These are phyloP conservation scores for Pseudomyrmex pallidus DNA, from an alignment of 1,140 invertebrate species.

Conservation along the genomic window DNA sequence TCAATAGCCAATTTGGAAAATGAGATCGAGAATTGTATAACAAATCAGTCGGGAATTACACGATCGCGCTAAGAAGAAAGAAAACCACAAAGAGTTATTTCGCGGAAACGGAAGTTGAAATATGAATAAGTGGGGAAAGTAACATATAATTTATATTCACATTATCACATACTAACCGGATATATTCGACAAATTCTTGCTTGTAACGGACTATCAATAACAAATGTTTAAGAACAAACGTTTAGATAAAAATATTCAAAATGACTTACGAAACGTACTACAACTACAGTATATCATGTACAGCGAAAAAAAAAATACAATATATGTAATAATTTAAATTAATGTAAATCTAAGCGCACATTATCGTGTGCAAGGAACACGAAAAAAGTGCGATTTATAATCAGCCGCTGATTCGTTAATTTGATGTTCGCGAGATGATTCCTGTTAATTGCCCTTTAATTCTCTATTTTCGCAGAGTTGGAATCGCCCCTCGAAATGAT, in stretches of 20 bases:
- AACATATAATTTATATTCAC: constrained; percentile 51
- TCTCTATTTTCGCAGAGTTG: background rate
- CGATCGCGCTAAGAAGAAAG: background rate
- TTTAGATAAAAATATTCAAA: background rate
- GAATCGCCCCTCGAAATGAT: constrained; percentile 7
- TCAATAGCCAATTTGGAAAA: constrained; percentile 23
- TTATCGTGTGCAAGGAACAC: background rate
- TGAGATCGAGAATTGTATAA: constrained; percentile 38
- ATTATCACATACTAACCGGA: constrained; percentile 15
- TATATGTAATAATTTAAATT: too few relatives aligned
- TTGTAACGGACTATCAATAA: too few relatives aligned
- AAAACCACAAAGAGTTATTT: constrained; percentile 38
- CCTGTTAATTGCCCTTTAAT: constrained; percentile 1
- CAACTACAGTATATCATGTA: too few relatives aligned
- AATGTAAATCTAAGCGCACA: background rate
- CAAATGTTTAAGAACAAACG: background rate
- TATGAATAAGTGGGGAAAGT: constrained; percentile 25
- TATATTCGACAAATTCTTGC: constrained; percentile 5
- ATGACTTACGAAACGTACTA: background rate
- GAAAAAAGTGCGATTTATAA: background rate
- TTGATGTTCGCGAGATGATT: background rate
- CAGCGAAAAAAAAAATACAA: too few relatives aligned
- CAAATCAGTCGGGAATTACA: constrained; percentile 12
- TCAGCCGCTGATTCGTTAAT: background rate
- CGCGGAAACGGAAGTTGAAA: constrained; percentile 54